These are phyloP conservation scores for Fregata magnificens DNA, from an alignment of 2,113 vertebrate genomes.

Conservation along the genomic window DNA sequence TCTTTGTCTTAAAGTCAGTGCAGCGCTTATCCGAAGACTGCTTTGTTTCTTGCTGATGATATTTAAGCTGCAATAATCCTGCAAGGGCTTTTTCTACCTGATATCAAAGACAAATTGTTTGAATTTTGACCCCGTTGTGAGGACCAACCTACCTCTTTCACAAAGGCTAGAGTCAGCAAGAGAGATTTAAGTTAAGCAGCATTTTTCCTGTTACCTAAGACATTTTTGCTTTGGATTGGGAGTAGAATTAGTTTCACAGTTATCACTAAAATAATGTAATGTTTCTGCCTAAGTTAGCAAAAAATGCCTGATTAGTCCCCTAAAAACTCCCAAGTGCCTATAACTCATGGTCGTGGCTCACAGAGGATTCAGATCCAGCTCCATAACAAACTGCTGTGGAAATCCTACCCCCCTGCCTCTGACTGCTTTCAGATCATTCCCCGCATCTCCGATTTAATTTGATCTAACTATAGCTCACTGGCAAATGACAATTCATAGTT, in stretches of 20 bases:
- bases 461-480: conserved; percentile 17
- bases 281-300: neutral
- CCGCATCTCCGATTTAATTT: neutral
- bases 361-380: neutral
- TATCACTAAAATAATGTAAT: neutral
- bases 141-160: neutral
- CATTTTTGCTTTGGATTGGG: neutral
- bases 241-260: neutral
- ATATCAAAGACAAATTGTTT: neutral
- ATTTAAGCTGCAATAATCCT: neutral
- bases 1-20: neutral
- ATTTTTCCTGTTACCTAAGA: neutral
- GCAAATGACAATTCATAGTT: conserved; percentile 27
- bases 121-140: neutral
- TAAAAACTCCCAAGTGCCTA: neutral
- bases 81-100: neutral
- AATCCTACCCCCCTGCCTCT: neutral
- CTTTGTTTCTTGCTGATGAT: neutral
- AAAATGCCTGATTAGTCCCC: neutral
- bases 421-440: neutral
- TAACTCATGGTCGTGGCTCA: neutral
- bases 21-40: neutral
- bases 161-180: neutral
- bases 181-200: neutral
- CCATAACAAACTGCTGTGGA: neutral